Evolutionary conservation across 2,113 vertebrate species (phyloP).

Genomic region (Rynchops niger): DNA sequence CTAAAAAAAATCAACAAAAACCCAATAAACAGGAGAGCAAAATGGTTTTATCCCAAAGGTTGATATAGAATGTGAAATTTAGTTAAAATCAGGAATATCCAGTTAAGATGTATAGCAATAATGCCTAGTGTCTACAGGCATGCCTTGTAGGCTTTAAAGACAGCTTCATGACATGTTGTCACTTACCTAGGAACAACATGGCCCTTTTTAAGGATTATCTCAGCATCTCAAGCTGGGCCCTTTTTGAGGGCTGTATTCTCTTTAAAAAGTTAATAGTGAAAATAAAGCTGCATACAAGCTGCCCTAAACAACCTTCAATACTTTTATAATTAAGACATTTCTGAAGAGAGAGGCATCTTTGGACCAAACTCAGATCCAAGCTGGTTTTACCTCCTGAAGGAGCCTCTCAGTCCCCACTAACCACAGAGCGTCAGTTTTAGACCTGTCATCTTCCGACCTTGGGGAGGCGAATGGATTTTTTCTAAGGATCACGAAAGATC

Average conservation of each 20-base stretch:
- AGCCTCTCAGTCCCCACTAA: not conserved
- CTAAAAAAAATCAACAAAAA: not conserved
- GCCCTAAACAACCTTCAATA: not conserved
- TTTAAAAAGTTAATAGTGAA: not conserved
- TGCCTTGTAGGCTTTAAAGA: not conserved
- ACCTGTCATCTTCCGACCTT: not conserved
- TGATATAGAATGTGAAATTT: not conserved
- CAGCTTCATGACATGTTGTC: not conserved
- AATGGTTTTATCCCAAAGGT: not conserved
- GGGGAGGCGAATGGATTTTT: not conserved
- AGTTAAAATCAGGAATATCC: not conserved
- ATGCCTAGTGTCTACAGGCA: not conserved
- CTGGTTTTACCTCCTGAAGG: not conserved
- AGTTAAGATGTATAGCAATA: not conserved
- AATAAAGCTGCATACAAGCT: not conserved
- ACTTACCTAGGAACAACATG: not conserved
- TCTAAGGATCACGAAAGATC: not conserved
- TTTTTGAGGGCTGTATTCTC: not conserved
- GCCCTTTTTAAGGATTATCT: not conserved
- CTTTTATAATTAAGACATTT: not conserved
- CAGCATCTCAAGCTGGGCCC: not conserved
- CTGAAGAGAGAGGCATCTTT: not conserved
- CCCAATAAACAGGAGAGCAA: not conserved
- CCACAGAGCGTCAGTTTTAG: not conserved
- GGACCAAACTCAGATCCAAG: not conserved